Percentiles rank a stretch among this genome's conserved stretches.
phyloP scores from a whole-genome alignment of 1,140 invertebrate species.

The Zaprionus gabonicus region DNA sequence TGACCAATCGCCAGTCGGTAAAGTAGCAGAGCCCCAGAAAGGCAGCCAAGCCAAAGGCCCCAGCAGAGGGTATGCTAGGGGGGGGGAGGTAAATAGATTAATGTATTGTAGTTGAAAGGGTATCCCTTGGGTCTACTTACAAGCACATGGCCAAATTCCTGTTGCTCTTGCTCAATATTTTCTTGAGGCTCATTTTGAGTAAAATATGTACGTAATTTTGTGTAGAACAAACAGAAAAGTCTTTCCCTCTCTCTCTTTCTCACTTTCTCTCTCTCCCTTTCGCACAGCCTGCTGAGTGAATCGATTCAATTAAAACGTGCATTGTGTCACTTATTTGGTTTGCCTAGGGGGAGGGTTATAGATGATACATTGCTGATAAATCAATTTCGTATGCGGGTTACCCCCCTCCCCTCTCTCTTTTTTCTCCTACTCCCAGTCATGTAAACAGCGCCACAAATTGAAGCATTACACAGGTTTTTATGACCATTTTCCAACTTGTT shows the following conservation, averaged over 20 bases:
- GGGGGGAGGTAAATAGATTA: background rate
- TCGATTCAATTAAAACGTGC: constrained; percentile 25
- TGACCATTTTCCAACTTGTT: constrained; percentile 4
- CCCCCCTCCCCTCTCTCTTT: background rate
- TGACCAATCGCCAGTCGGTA: constrained; percentile 62
- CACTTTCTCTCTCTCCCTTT: background rate
- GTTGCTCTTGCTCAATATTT: constrained; percentile 28
- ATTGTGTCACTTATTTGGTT: constrained; percentile 1
- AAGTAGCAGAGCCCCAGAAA: constrained; percentile 48
- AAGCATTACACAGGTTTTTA: constrained; percentile 38
- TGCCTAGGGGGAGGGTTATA: background rate
- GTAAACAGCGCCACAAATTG: constrained; percentile 44
- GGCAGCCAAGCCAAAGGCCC: constrained; percentile 49
- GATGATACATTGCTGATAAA: constrained; percentile 31
- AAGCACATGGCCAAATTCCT: constrained; percentile 34
- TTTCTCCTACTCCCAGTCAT: background rate
- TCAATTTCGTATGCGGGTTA: constrained; percentile 50
- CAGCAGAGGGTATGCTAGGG: constrained; percentile 52
- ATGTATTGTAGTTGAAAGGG: background rate
- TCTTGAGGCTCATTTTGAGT: constrained; percentile 52
- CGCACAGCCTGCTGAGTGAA: constrained; percentile 6
- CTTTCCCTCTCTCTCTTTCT: background rate
- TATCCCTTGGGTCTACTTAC: constrained; percentile 37
- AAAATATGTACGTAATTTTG: constrained; percentile 5
- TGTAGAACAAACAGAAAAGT: constrained; percentile 4